These are phyloP conservation scores for Gobio gobio DNA, from an alignment of 2,113 vertebrate species.

Conservation along the genomic window DNA sequence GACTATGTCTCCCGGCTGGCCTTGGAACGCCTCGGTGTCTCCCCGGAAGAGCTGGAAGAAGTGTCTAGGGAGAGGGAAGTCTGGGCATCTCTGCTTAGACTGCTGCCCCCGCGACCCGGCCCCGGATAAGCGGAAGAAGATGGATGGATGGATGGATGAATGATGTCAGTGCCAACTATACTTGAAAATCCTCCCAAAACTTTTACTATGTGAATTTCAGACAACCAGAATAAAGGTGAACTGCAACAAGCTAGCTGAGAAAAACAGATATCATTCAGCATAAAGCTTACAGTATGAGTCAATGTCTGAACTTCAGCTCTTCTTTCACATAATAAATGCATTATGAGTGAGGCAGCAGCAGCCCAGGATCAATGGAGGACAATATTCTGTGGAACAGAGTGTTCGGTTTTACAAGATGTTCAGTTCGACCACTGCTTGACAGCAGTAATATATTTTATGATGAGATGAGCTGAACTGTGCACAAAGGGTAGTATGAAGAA, in stretches of 20 bases:
- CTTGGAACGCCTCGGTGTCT: too few relatives aligned
- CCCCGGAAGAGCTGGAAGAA: too few relatives aligned
- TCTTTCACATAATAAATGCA: background rate
- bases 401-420: background rate
- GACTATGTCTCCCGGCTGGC: too few relatives aligned
- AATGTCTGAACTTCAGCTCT: conserved; percentile 16
- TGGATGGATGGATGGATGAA: too few relatives aligned
- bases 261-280: background rate
- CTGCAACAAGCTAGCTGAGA: background rate
- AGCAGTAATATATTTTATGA: conserved; percentile 1
- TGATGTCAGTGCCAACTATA: background rate
- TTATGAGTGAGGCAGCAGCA: background rate
- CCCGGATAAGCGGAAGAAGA: too few relatives aligned
- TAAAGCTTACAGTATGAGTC: background rate
- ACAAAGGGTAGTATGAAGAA: background rate
- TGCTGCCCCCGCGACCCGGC: too few relatives aligned
- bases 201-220: background rate
- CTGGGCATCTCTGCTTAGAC: too few relatives aligned
- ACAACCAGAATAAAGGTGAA: background rate
- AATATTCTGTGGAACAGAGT: conserved; percentile 19
- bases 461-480: background rate
- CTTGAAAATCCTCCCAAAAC: background rate
- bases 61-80: too few relatives aligned
- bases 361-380: background rate
- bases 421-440: background rate